Conservation (phyloP, 2,888 invertebrate genomes). For the Homarus gammarus region DNA sequence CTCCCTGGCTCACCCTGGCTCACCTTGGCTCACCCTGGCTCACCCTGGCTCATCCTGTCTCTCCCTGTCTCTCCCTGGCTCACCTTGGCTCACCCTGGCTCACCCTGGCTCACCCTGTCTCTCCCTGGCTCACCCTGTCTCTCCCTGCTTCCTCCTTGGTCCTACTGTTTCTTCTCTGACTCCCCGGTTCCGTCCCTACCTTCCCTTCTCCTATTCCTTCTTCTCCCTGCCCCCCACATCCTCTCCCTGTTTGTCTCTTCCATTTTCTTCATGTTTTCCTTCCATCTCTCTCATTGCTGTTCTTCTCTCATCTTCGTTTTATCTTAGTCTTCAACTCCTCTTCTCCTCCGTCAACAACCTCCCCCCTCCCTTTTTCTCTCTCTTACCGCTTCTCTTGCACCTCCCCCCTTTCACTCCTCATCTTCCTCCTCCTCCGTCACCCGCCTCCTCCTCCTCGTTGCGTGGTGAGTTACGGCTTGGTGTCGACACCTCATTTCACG, state of each 20-base stretch:
- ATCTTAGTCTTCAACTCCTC: background rate
- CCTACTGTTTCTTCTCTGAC: background rate
- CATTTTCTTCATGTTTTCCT: background rate
- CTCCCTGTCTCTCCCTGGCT: no score
- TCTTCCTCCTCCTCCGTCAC: background rate
- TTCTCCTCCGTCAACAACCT: no score
- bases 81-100: no score
- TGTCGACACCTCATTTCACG: constrained; percentile 72
- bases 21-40: no score
- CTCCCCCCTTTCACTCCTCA: background rate
- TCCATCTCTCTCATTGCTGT: background rate
- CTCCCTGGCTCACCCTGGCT: no score
- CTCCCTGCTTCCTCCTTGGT: no score
- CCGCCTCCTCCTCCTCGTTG: background rate
- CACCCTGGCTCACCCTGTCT: no score
- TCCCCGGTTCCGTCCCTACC: no score
- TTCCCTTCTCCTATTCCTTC: no score
- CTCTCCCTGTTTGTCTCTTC: background rate
- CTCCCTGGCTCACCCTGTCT: no score
- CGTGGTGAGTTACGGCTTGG: constrained; percentile 46
- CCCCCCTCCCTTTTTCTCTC: background rate
- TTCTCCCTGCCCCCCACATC: background rate
- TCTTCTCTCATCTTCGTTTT: background rate
- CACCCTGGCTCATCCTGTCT: no score
- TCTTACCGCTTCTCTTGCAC: background rate